Evolutionary conservation across 2,888 invertebrate genomes (phyloP).

Genomic region (Drosophila nigricruria): DNA sequence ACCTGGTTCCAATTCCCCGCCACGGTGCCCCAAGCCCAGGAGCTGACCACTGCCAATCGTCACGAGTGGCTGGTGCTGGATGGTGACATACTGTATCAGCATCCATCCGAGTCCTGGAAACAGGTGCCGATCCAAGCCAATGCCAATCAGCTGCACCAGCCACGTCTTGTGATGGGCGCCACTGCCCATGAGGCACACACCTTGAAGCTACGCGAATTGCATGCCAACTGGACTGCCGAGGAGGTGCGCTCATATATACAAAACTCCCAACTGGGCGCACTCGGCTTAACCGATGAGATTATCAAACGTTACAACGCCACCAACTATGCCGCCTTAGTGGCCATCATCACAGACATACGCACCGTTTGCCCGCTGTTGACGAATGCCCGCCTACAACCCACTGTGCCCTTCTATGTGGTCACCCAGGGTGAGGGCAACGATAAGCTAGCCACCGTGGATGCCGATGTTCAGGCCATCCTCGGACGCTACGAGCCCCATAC

Average conservation of each 20-base stretch:
- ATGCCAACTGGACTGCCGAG: conserved; percentile 89
- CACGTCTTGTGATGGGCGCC: conserved; percentile 89
- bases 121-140: conserved; percentile 77
- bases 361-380: conserved; percentile 92
- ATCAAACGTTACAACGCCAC: conserved; percentile 89
- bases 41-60: conserved; percentile 86
- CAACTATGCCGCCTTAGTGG: conserved; percentile 89
- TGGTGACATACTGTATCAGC: conserved; percentile 89
- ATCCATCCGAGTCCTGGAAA: conserved; percentile 89
- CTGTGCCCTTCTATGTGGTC: conserved; percentile 91
- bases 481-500: conserved; percentile 91
- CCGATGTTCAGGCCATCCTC: conserved; percentile 92
- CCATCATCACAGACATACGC: conserved; percentile 92
- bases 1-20: conserved; percentile 89
- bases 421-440: conserved; percentile 87
- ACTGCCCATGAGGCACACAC: conserved; percentile 91
- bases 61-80: conserved; percentile 93
- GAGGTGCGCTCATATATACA: conserved; percentile 88
- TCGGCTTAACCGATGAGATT: conserved; percentile 88
- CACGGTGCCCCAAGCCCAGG: conserved; percentile 86
- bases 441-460: conserved; percentile 87
- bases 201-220: conserved; percentile 87
- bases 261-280: conserved; percentile 87
- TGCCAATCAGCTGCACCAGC: conserved; percentile 75
- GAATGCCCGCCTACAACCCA: conserved; percentile 88